Evolutionary conservation across 2,797 vertebrate species (phyloP).

Genomic region (Molossus alvarezi): DNA sequence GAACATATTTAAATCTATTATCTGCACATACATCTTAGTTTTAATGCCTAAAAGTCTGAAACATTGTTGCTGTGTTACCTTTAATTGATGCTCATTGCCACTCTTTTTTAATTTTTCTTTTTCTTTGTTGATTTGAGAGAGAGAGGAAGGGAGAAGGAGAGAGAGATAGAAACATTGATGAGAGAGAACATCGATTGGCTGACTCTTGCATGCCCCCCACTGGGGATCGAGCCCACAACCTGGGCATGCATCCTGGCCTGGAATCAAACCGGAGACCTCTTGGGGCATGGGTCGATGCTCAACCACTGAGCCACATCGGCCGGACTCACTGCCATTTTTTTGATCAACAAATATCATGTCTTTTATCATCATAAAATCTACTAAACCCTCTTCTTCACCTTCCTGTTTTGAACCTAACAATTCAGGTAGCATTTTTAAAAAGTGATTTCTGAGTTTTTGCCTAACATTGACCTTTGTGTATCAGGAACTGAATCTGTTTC

Average conservation of each 20-base stretch:
- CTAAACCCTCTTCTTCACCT: slow-evolving; percentile 19
- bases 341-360: slow-evolving; percentile 54
- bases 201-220: too few species aligned
- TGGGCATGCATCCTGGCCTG: too few species aligned
- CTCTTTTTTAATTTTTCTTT: neutral
- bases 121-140: too few species aligned
- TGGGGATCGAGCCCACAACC: too few species aligned
- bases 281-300: too few species aligned
- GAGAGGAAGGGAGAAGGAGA: too few species aligned
- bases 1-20: slow-evolving; percentile 62
- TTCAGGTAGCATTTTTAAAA: slow-evolving; percentile 52
- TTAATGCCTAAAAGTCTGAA: slow-evolving; percentile 57
- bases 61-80: slow-evolving; percentile 31
- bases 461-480: neutral
- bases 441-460: slow-evolving; percentile 12
- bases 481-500: neutral
- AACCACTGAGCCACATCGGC: too few species aligned
- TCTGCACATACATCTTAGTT: slow-evolving; percentile 25
- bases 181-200: too few species aligned
- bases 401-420: slow-evolving; percentile 43
- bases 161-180: too few species aligned
- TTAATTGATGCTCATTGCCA: slow-evolving; percentile 36
- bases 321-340: neutral
- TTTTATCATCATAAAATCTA: slow-evolving; percentile 60
- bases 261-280: too few species aligned